Evolutionary conservation across 1,140 invertebrate species (phyloP).

Genomic region (Bombus pascuorum): DNA sequence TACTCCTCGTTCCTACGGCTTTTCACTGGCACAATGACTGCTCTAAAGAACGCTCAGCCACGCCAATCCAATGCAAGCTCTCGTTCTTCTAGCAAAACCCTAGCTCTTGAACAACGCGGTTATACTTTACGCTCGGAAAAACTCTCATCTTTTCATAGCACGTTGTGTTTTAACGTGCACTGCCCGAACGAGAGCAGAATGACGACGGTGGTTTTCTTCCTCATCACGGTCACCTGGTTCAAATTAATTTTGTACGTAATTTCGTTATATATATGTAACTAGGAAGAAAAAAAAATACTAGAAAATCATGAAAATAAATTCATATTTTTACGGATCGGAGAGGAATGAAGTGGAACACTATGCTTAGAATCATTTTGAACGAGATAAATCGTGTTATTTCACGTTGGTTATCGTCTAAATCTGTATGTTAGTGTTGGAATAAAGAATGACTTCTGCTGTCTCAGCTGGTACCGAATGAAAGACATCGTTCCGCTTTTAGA

Average conservation of each 20-base stretch:
- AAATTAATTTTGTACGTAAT: not conserved
- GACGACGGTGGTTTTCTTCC: not conserved
- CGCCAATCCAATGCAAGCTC: slow-evolving; percentile 1
- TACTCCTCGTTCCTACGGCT: not conserved
- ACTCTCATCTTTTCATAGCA: slow-evolving; percentile 16
- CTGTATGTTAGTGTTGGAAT: slow-evolving; percentile 33
- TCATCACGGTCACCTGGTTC: not conserved
- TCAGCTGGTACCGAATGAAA: slow-evolving; percentile 43
- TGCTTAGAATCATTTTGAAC: not conserved
- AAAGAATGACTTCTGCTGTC: slow-evolving; percentile 46
- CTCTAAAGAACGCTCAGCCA: slow-evolving; percentile 6
- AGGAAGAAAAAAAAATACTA: not conserved
- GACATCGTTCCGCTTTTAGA: slow-evolving; percentile 13
- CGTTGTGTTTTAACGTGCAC: not conserved
- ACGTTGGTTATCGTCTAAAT: slow-evolving; percentile 23
- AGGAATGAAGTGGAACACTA: not conserved
- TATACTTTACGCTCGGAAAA: slow-evolving; percentile 13
- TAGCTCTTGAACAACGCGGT: not conserved
- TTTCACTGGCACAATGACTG: not conserved
- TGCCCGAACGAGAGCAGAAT: not conserved
- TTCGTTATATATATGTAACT: not conserved
- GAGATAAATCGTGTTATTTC: not conserved
- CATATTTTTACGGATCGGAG: not conserved
- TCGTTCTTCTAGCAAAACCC: not conserved
- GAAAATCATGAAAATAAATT: not conserved